A percentile compares a stretch with the other conserved stretches of the same genome.
phyloP scores from a whole-genome alignment of 2,888 invertebrate species.

The Poecilus cupreus region DNA sequence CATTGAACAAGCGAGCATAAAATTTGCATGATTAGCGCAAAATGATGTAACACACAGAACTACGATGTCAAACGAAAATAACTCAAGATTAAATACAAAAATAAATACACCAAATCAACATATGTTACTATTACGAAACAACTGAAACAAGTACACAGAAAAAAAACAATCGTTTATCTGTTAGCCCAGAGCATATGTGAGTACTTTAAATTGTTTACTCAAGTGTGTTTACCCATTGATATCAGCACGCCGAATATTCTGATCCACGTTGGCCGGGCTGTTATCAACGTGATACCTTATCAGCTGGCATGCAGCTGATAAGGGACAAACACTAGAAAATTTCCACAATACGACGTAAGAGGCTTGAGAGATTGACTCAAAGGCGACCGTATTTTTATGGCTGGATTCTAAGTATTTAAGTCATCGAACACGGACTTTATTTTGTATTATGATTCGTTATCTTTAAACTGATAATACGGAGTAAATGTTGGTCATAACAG shows the following conservation, averaged over 20 bases:
- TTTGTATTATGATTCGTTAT: background rate
- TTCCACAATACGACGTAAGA: conserved; percentile 17
- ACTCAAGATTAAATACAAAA: background rate
- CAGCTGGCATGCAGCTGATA: conserved; percentile 12
- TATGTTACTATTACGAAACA: conserved; percentile 30
- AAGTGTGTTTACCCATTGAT: conserved; percentile 2
- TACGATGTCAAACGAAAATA: background rate
- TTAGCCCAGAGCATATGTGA: background rate
- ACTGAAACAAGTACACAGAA: conserved; percentile 3
- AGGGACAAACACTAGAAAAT: conserved; percentile 21
- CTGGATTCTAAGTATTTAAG: background rate
- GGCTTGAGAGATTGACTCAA: background rate
- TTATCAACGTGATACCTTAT: conserved; percentile 26
- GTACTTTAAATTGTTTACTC: conserved; percentile 16
- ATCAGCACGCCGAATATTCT: background rate
- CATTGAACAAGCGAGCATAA: background rate
- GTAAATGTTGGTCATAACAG: background rate
- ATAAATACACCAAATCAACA: conserved; percentile 22
- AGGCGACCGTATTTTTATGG: background rate
- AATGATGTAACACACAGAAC: conserved; percentile 18
- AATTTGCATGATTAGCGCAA: background rate
- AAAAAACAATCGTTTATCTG: conserved; percentile 3
- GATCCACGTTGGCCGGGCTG: conserved; percentile 1
- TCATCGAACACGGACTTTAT: background rate
- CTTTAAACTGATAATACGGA: background rate